phyloP scores from a whole-genome alignment of 2,888 invertebrate species.

The Embidobia sp. region DNA sequence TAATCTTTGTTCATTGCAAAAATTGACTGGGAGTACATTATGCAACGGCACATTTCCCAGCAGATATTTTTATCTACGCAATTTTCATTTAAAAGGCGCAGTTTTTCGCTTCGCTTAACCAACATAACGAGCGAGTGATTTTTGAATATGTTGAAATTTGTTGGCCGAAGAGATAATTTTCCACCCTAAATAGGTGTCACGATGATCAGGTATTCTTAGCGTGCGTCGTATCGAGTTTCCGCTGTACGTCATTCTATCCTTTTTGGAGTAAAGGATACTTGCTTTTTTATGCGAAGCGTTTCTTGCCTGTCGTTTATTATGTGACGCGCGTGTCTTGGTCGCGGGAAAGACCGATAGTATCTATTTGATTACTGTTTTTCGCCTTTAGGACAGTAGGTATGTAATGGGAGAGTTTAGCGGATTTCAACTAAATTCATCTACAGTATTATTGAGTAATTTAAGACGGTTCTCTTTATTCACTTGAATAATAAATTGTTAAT shows the following conservation, averaged over 20 bases:
- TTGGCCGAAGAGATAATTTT: conserved; percentile 32
- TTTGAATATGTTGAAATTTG: conserved; percentile 27
- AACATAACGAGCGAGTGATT: conserved; percentile 11
- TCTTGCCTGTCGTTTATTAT: conserved; percentile 44
- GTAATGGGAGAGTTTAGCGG: too few species aligned
- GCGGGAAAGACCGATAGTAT: conserved; percentile 52
- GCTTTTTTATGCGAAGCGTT: conserved; percentile 54
- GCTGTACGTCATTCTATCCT: conserved; percentile 77
- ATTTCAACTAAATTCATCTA: too few species aligned
- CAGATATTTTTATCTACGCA: not conserved
- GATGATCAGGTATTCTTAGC: conserved; percentile 71
- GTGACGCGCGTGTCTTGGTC: conserved; percentile 59
- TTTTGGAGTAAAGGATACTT: conserved; percentile 67
- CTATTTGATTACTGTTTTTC: conserved; percentile 28
- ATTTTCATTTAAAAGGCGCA: too few species aligned
- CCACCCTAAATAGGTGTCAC: conserved; percentile 55
- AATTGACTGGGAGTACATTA: too few species aligned
- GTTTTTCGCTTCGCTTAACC: conserved; percentile 5
- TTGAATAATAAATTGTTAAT: too few species aligned
- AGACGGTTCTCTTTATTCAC: too few species aligned
- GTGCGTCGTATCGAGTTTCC: conserved; percentile 76
- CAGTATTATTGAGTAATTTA: too few species aligned
- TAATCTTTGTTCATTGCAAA: too few species aligned
- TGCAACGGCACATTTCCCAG: too few species aligned
- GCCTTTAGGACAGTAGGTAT: conserved; percentile 7